phyloP scores from a whole-genome alignment of 1,140 invertebrate species.

The Drosophila ogumai region DNA sequence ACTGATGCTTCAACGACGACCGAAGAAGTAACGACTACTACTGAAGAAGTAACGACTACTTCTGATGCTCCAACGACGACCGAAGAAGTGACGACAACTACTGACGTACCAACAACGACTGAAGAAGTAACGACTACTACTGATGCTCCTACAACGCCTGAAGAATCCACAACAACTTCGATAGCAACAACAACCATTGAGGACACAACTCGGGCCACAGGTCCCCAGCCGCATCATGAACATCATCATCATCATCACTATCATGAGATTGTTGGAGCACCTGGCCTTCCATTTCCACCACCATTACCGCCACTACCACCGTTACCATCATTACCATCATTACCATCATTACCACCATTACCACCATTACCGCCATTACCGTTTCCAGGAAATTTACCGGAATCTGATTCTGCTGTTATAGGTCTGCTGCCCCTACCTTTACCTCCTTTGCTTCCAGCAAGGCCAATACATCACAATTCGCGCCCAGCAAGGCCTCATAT shows the following conservation, averaged over 20 bases:
- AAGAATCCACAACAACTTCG: not conserved
- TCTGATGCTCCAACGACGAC: not conserved
- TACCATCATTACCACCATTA: not conserved
- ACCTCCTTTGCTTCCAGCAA: not conserved
- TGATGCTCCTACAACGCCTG: not conserved
- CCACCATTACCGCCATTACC: slow-evolving; percentile 3
- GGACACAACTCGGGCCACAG: not conserved
- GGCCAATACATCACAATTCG: not conserved
- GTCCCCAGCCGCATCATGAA: not conserved
- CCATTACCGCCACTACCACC: not conserved
- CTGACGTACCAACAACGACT: not conserved
- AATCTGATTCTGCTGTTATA: slow-evolving; percentile 11
- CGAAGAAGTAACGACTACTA: not conserved
- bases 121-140: not conserved
- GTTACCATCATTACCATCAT: too few relatives aligned
- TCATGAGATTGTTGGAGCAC: slow-evolving; percentile 1
- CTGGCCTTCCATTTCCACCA: slow-evolving; percentile 4
- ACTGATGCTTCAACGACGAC: not conserved
- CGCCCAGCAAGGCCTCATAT: not conserved
- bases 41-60: not conserved
- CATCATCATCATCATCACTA: slow-evolving; percentile 17
- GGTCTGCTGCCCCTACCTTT: slow-evolving; percentile 14
- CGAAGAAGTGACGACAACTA: not conserved
- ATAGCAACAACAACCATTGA: not conserved
- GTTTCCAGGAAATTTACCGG: slow-evolving; percentile 6